These are phyloP conservation scores for Tineola bisselliella DNA, from an alignment of 2,888 invertebrate species.

Conservation along the genomic window DNA sequence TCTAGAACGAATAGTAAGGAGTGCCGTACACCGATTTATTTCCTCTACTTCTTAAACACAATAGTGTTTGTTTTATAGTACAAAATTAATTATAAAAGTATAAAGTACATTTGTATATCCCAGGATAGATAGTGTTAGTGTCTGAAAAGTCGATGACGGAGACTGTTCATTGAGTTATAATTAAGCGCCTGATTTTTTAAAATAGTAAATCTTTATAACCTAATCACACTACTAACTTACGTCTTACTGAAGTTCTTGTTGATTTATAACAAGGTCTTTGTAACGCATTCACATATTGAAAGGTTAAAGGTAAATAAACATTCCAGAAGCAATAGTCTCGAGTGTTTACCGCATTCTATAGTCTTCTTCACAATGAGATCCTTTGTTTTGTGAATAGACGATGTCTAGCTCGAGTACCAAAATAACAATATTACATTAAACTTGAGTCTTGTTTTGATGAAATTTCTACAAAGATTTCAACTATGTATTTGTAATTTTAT, in stretches of 20 bases:
- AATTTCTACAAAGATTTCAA: not conserved
- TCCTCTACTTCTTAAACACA: not conserved
- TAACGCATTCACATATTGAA: not conserved
- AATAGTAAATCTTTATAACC: too few species aligned
- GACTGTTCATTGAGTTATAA: too few species aligned
- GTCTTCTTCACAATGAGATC: not conserved
- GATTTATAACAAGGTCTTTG: too few species aligned
- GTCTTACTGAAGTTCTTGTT: too few species aligned
- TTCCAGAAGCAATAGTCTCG: not conserved
- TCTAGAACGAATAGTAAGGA: conserved; percentile 21
- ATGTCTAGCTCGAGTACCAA: not conserved
- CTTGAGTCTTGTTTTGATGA: not conserved
- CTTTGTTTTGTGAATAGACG: not conserved
- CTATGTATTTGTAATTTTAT: not conserved
- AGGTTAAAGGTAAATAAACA: not conserved
- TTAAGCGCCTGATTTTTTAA: too few species aligned
- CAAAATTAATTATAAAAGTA: too few species aligned
- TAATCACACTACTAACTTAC: too few species aligned
- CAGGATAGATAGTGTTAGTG: too few species aligned
- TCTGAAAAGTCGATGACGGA: too few species aligned
- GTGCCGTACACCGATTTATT: conserved; percentile 12
- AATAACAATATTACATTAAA: not conserved
- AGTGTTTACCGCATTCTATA: conserved; percentile 3
- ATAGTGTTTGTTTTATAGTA: not conserved
- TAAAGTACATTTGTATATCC: too few species aligned